Base-by-base conservation (phyloP, 2,113 vertebrate species). In the Myiozetetes cayanensis region DNA sequence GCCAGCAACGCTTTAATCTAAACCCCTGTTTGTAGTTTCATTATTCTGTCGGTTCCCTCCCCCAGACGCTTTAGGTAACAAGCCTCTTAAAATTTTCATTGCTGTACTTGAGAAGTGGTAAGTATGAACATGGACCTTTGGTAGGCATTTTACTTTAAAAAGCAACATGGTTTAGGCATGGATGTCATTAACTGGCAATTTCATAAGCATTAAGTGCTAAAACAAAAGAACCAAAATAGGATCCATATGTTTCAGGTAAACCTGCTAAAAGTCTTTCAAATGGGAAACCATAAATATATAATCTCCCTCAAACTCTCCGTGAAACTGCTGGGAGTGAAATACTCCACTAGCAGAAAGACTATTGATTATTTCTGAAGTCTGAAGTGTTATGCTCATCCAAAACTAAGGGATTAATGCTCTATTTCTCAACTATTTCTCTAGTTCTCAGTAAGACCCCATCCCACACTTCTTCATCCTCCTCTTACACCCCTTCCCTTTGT, bases 161-260 rank as follows among this genome's bases (percentile, higher is more conserved):
- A 81, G 70, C 93, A 79, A 37, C 80, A 11, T 4, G 73, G 72
- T 89, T 95, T 93, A 72, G 93, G 96, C 71, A 96, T 97, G 97
- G 93, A 96, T 96, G 94, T 95, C 94, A 96, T 97, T 97, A 96
- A 95, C 88, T 50, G 68, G 92, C 94, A 95, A 97, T 96, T 96
- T 95, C 90, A 80, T 86, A 85, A 87, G 96, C 93, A 97, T 97
- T 95, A 96, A 96, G 94, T 90, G 86, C 77, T 93, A 79, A 97
- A 95, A 95, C 94, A 97, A 96, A 97, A 93, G 91, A 92, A 95
- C 25, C 44, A 81, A 95, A 97, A 96, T 96, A 90, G 61, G 72
- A 94, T 89, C 97, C 97, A 97, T 85, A 89, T 97, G 97, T 68
- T 68, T 0, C 3, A 86, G 83, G 94, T 78, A 94, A 97, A 95